Base-by-base conservation (phyloP, 2,888 invertebrate species). In the Drosophila putrida region DNA sequence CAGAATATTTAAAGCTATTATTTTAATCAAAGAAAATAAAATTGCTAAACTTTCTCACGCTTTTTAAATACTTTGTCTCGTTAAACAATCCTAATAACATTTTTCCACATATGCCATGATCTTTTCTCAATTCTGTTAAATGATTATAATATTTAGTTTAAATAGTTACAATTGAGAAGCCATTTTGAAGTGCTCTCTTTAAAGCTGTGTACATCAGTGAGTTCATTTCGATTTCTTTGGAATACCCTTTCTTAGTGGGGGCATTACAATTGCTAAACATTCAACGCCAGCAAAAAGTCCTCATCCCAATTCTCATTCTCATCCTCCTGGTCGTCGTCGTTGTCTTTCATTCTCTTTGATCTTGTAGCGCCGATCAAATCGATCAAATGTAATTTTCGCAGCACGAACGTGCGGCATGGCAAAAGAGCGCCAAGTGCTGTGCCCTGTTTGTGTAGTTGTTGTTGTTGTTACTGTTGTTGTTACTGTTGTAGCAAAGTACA, bases 341-440 rank as follows among this genome's bases (percentile, higher is more conserved):
- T 60, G 80, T 86, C 75, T 86, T 91, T 83, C 74, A 73, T 70
- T 89, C 84, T 80, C 90, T 91, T 91, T 91, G 91, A 91, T 92
- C 91, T 90, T 77, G 71, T 71, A 90, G 91, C 91, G 92, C 90
- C 92, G 92, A 92, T 92, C 92, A 92, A 91, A 91, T 91, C 91
- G 92, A 92, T 91, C 91, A 92, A 91, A 90, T 90, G 87, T 86
- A 90, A 90, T 90, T 91, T 91, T 83, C 85, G 88, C 90, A 89
- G 86, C 85, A 84, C 86, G 89, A 88, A 83, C 84, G 81, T 90
- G 88, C 80, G 74, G 76, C 88, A 85, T 81, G 75, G 82, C 71
- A 54, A 57, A 62, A 59, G 75, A 83, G 88, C 82, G 89, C 89
- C 89, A 89, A 88, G 88, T 89, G 88, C 54, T 70, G 81, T 78